A percentile compares a stretch with the other conserved stretches of the same genome.
Conservation (phyloP, 2,888 invertebrate species). For the Anticlea derivata region DNA sequence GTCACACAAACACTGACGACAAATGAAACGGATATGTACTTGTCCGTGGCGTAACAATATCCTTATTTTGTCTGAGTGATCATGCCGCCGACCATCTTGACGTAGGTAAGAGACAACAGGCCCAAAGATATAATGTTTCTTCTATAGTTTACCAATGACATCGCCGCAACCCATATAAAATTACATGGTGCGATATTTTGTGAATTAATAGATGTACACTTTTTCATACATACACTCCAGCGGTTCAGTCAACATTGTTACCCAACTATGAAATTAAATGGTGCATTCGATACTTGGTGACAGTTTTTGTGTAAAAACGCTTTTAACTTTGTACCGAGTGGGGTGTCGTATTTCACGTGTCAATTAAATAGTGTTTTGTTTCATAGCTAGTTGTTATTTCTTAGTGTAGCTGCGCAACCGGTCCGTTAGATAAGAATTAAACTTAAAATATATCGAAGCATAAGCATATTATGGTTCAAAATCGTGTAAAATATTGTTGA, state of each 20-base stretch:
- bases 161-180: conserved; percentile 66
- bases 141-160: conserved; percentile 72
- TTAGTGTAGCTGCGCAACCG: too few species aligned
- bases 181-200: conserved; percentile 71
- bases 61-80: conserved; percentile 55
- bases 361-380: conserved; percentile 41
- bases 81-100: conserved; percentile 51
- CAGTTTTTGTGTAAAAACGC: conserved; percentile 66
- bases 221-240: conserved; percentile 64
- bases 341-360: conserved; percentile 49
- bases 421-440: not conserved
- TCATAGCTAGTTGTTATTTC: conserved; percentile 13
- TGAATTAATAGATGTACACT: conserved; percentile 69
- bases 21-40: conserved; percentile 28
- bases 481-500: too few species aligned
- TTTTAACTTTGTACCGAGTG: conserved; percentile 40
- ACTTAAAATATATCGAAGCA: too few species aligned
- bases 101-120: conserved; percentile 52
- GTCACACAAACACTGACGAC: conserved; percentile 7
- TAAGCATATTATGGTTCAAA: too few species aligned
- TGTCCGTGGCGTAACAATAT: conserved; percentile 52
- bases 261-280: conserved; percentile 67
- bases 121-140: conserved; percentile 66
- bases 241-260: conserved; percentile 61
- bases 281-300: conserved; percentile 61